Base-by-base conservation (phyloP, 2,113 vertebrate genomes). In the Thinocorus orbignyianus region DNA sequence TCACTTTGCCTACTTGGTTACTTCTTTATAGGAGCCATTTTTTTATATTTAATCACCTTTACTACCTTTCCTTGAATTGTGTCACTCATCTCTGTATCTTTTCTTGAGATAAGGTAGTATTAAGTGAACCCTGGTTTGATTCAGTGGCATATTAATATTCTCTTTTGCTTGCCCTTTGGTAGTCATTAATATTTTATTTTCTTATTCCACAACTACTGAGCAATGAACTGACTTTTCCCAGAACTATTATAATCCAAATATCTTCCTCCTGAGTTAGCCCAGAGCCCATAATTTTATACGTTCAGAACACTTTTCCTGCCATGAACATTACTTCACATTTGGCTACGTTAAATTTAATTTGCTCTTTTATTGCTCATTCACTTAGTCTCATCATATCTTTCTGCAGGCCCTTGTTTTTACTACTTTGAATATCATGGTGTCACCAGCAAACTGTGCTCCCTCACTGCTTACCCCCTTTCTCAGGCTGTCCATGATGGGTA, bases 121-220 rank as follows among this genome's bases (percentile, higher is more conserved):
- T 74, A 49, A 86, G 52, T 68, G 55, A 87, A 65, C 52, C 6
- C 33, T 72, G 30, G 4, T 51, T 93, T 92, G 41, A 86, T 74
- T 91, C 77, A 78, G 39, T 81, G 77, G 35, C 35, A 52, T 46
- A 71, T 68, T 86, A 93, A 93, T 86, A 91, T 46, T 86, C 60
- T 64, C 51, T 89, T 96, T 90, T 88, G 42, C 15, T 92, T 95
- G 72, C 37, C 86, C 55, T 65, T 84, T 95, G 86, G 77, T 87
- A 92, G 84, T 81, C 76, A 39, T 91, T 96, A 95, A 91, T 91
- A 89, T 95, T 95, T 95, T 74, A 95, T 95, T 95, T 95, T 73
- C 91, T 91, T 95, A 65, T 89, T 88, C 52, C 33, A 81, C 42
- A 33, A 74, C 72, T 92, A 42, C 46, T 1, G 11, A 88, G 69